Base-by-base conservation (phyloP, 2,888 invertebrate genomes). In the Latrodectus hesperus region DNA sequence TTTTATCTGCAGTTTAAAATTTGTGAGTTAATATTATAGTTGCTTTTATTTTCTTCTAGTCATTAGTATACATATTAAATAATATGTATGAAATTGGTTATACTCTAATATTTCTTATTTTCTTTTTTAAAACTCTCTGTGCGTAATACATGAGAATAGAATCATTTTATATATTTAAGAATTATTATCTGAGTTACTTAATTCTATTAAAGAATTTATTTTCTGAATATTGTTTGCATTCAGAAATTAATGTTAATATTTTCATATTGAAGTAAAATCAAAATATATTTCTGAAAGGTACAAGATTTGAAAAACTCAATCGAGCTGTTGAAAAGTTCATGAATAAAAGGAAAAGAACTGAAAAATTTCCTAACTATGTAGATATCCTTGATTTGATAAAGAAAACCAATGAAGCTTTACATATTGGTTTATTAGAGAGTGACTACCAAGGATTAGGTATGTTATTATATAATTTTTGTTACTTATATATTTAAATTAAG, bases 231-330 rank as follows among this genome's bases (percentile, higher is more conserved):
- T 22, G 22, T 22, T 38, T 38, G 38, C 6, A 38, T 38, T 38
- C 38, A 38, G 38, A 38, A 38, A 38, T 38, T 6, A 38, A 38
- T 38, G 38, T 38, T 38, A 38, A 51, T 12, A 9, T 68, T 16
- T 78, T 49, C 51, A 65, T 65, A 73, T 67, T 22, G 22, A 22
- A 22, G 22, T 22, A 22, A 22, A 22, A 22, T 22, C 22, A 22
- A 22, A 22, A 22, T 22, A 11, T 67, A 74, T 75, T 81, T 52
- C 26, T 64, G 49, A 6, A 64, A 94, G 90, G 94, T 91, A 79
- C 95, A 93, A 26, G 95, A 93, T 91, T 95, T 94, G 91, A 94
- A 26, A 92, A 92, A 88, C 91, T 93, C 10, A 92, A 93, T 90
- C 91, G 90, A 67, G 91, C 92, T 68, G 90, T 93, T 53, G 91